These are phyloP conservation scores for Grammomys dolichurus DNA, from an alignment of 2,113 vertebrate species.

Conservation along the genomic window DNA sequence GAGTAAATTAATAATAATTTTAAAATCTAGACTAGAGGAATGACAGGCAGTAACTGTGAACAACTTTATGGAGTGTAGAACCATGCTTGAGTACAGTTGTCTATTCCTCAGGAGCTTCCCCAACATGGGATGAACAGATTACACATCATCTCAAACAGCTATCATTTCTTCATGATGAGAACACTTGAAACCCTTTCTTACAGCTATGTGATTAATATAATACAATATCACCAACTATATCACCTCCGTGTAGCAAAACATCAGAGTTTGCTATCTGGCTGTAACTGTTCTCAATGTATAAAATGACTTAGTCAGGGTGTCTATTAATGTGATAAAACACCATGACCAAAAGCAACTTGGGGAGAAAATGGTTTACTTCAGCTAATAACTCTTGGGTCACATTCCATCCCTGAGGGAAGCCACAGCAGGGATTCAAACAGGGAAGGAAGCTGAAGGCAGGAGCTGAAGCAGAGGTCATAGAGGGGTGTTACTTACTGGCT, in stretches of 20 bases:
- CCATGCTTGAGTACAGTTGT: too few species aligned
- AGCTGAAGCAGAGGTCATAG: not conserved
- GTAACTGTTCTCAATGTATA: not conserved
- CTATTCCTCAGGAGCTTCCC: not conserved
- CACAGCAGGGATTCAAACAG: not conserved
- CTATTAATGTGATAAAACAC: not conserved
- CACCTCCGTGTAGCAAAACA: not conserved
- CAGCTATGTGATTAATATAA: not conserved
- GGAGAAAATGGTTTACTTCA: not conserved
- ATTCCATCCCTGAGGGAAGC: not conserved
- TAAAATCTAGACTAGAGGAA: not conserved
- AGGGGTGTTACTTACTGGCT: not conserved
- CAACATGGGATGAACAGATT: not conserved
- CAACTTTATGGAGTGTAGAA: not conserved
- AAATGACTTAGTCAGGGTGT: not conserved
- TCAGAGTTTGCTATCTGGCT: not conserved
- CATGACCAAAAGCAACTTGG: not conserved
- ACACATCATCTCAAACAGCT: not conserved
- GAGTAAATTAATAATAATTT: constrained; percentile 38
- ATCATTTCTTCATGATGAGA: not conserved
- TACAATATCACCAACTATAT: not conserved
- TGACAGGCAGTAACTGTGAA: not conserved
- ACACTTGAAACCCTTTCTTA: not conserved
- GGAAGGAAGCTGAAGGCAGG: not conserved
- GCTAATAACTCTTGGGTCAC: not conserved